Percentiles rank a stretch among this genome's conserved stretches.
phyloP scores from a whole-genome alignment of 2,113 vertebrate genomes.

The Coregonus clupeaformis region DNA sequence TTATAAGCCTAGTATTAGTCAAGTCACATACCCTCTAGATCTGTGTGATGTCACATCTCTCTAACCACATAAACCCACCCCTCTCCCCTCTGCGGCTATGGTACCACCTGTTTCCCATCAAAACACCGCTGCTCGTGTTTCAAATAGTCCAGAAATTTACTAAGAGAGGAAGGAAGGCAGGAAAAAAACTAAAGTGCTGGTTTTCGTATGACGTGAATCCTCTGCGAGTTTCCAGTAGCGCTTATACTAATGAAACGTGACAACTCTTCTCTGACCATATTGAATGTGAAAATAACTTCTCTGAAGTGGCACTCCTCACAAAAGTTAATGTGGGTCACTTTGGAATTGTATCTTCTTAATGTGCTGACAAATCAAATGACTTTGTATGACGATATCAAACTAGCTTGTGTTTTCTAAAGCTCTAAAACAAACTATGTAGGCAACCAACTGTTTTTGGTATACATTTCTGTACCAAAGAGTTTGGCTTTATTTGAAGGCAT shows the following conservation, averaged over 20 bases:
- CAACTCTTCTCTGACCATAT: conserved; percentile 76
- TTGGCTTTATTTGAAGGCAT: conserved; percentile 81
- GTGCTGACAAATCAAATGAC: conserved; percentile 90
- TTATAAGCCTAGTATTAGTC: no score
- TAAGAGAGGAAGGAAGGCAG: conserved; percentile 28
- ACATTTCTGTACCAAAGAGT: conserved; percentile 89
- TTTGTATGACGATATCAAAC: conserved; percentile 80
- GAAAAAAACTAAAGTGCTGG: conserved; percentile 55
- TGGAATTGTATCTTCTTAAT: conserved; percentile 71
- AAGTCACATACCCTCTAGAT: no score
- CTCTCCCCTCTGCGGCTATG: no score
- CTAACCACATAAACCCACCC: no score
- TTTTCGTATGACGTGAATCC: conserved; percentile 76
- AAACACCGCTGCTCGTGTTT: conserved; percentile 65
- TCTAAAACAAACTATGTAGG: conserved; percentile 58
- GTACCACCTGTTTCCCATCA: no score
- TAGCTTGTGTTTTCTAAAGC: conserved; percentile 63
- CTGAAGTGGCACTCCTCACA: conserved; percentile 79
- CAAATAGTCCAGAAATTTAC: conserved; percentile 39
- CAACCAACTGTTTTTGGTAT: conserved; percentile 76
- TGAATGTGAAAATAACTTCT: conserved; percentile 87
- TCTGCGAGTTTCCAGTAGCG: conserved; percentile 71
- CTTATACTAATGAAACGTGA: conserved; percentile 53
- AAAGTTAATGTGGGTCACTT: conserved; percentile 73
- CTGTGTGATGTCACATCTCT: no score